Percentiles rank a stretch among this genome's conserved stretches.
phyloP scores from a whole-genome alignment of 2,113 vertebrate genomes.

The Regulus satrapa region DNA sequence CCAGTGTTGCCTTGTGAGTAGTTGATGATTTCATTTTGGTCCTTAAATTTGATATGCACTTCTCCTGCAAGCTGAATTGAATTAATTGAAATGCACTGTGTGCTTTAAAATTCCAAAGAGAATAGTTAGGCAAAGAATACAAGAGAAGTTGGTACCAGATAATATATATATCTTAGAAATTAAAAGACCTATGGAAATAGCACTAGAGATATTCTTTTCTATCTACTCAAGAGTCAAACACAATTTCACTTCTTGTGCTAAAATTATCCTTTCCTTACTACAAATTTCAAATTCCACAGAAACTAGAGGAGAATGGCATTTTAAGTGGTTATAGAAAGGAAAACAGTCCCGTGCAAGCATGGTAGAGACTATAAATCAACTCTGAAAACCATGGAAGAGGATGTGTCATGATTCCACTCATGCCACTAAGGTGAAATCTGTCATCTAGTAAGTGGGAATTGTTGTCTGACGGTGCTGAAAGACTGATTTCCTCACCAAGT shows the following conservation, averaged over 20 bases:
- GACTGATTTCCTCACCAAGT: neutral
- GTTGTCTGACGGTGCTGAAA: neutral
- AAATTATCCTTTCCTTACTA: neutral
- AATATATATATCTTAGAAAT: neutral
- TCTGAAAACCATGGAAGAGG: neutral
- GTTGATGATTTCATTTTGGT: neutral
- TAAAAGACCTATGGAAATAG: neutral
- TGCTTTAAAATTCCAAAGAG: neutral
- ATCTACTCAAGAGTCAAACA: neutral
- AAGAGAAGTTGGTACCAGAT: neutral
- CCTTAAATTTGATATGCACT: neutral
- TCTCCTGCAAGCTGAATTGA: neutral
- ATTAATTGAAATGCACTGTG: neutral
- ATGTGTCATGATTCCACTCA: neutral
- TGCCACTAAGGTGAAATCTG: neutral
- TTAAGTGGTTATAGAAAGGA: neutral
- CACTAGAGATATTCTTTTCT: neutral
- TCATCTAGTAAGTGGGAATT: neutral
- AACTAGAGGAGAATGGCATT: neutral
- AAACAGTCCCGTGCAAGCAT: neutral
- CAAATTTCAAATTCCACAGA: neutral
- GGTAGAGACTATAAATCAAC: neutral
- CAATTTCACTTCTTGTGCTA: neutral
- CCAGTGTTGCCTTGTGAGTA: neutral
- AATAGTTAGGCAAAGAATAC: neutral